Evolutionary conservation across 2,888 invertebrate species (phyloP), one percentile per base, ranked within the genome.

Genomic region (Anodontia alba): DNA sequence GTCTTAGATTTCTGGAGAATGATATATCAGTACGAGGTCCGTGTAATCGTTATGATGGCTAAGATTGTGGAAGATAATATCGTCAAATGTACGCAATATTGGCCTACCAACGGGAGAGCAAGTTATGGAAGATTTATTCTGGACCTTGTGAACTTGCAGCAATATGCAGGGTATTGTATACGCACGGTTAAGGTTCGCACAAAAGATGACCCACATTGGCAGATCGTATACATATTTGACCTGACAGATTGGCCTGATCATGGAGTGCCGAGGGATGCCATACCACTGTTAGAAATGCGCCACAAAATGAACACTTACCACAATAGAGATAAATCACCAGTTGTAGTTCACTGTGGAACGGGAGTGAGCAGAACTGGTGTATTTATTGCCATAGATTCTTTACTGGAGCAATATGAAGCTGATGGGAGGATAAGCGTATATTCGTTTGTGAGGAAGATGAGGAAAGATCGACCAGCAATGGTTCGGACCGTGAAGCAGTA

Each of bases 41-140:
- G 91, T 3, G 92, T 95, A 29, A 90, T 95, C 0, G 94, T 95
- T 1, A 95, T 95, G 95, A 93, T 95, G 49, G 94, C 95, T 1
- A 94, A 94, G 78, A 88, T 95, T 7, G 89, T 94, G 10, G 95
- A 95, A 84, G 94, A 95, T 76, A 94, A 94, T 62, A 91, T 95
- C 31, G 92, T 94, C n/a, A 98, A 98, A 94, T 99, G 98, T 94
- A 97, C 97, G 0, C 96, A 98, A 78, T 99, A 99, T 95, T 99
- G 99, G 99, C 96, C 96, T 1, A 95, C 95, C 67, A 31, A 76
- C 7, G 98, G 98, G 92, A 97, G 97, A 90, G 96, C 96, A 46
- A 96, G 96, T 85, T 98, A 97, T 93, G 98, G 98, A 89, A 96
- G 97, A 93, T 97, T 98, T 92, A 96, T 96, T 79, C 97, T 99